Conservation (phyloP, 2,113 vertebrate genomes). For the Cyprinus carpio region DNA sequence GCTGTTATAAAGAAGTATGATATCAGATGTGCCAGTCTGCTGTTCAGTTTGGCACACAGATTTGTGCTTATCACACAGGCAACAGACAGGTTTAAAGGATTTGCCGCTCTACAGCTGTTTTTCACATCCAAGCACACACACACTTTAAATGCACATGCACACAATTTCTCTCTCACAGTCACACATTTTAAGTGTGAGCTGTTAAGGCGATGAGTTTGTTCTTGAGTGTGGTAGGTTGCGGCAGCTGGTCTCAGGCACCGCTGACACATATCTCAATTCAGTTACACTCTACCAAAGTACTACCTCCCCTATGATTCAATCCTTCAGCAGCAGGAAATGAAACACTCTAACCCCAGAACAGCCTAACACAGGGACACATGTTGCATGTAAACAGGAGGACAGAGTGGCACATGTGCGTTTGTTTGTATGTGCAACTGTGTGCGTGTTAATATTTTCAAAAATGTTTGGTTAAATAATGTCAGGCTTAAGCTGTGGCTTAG, state of each 20-base stretch:
- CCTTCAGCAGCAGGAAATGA: constrained; percentile 76
- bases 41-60: constrained; percentile 12
- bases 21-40: not conserved
- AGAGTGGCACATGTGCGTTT: constrained; percentile 28
- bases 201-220: constrained; percentile 59
- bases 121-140: not conserved
- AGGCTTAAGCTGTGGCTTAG: too few species aligned
- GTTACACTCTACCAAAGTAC: not conserved
- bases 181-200: constrained; percentile 45
- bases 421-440: constrained; percentile 28
- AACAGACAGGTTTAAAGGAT: constrained; percentile 22
- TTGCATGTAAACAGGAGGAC: constrained; percentile 66
- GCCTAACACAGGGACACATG: constrained; percentile 68
- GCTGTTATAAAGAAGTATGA: not conserved
- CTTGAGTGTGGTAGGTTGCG: constrained; percentile 41
- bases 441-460: constrained; percentile 43
- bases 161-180: constrained; percentile 47
- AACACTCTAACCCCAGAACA: constrained; percentile 72
- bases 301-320: constrained; percentile 52
- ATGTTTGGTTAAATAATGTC: not conserved
- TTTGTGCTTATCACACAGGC: constrained; percentile 40
- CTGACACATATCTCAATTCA: constrained; percentile 43
- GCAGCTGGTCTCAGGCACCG: constrained; percentile 57
- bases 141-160: constrained; percentile 32
- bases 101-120: not conserved